phyloP scores from a whole-genome alignment of 2,888 invertebrate species.

The Mesoligia furuncula region DNA sequence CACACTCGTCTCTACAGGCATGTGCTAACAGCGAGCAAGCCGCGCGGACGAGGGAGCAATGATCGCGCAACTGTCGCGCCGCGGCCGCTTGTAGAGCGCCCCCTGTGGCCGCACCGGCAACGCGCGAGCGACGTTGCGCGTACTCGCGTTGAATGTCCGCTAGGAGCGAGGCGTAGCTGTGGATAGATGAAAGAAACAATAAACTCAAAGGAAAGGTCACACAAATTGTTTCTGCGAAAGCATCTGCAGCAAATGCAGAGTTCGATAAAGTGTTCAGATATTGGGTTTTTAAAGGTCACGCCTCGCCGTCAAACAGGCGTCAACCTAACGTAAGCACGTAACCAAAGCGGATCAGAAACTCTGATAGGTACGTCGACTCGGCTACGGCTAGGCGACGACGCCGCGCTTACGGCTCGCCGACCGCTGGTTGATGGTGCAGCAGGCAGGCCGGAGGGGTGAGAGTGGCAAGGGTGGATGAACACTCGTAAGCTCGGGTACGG shows the following conservation, averaged over 20 bases:
- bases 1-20: constrained; percentile 98
- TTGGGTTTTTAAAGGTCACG: no score
- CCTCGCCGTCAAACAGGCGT: no score
- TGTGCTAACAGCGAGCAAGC: constrained; percentile 96
- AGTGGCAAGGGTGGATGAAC: no score
- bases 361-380: no score
- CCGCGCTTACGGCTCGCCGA: no score
- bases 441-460: no score
- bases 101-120: constrained; percentile 93
- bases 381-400: no score
- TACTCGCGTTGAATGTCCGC: constrained; percentile 92
- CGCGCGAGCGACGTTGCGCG: constrained; percentile 89
- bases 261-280: not conserved
- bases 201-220: constrained; percentile 80
- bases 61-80: constrained; percentile 84
- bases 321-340: no score
- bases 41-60: constrained; percentile 89
- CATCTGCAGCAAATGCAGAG: not conserved
- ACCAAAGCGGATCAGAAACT: no score
- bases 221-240: not conserved
- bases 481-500: no score
- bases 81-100: constrained; percentile 94
- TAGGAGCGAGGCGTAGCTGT: constrained; percentile 95
- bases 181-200: constrained; percentile 74
- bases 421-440: no score